Percentiles rank a stretch among this genome's conserved stretches.
Conservation (phyloP, 2,797 vertebrate species). For the Poecilia velifera region DNA sequence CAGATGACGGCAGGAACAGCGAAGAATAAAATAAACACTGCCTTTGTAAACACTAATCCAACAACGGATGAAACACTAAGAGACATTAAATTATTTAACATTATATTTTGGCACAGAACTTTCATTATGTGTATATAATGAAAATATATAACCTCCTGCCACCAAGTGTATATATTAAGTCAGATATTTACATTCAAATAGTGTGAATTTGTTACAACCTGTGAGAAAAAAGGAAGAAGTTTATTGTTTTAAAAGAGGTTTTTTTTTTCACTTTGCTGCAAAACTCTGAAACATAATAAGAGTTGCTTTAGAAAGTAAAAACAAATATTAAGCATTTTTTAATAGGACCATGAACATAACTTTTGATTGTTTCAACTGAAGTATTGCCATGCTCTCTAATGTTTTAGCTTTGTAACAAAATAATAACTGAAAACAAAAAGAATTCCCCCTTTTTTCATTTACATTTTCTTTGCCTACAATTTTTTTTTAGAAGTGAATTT, state of each 20-base stretch:
- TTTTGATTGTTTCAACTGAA: constrained; percentile 53
- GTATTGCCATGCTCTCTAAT: constrained; percentile 64
- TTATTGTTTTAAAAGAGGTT: constrained; percentile 18
- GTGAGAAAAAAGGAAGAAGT: constrained; percentile 45
- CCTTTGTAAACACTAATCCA: constrained; percentile 82
- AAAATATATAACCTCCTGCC: constrained; percentile 76
- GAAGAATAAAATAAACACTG: constrained; percentile 82
- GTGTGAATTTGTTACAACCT: constrained; percentile 54
- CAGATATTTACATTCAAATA: constrained; percentile 87
- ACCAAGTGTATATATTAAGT: constrained; percentile 77
- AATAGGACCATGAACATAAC: constrained; percentile 30
- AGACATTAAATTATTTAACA: constrained; percentile 83
- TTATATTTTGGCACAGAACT: constrained; percentile 86
- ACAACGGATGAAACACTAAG: constrained; percentile 80
- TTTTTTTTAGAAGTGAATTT: constrained; percentile 42
- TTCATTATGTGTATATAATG: constrained; percentile 77
- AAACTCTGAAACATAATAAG: constrained; percentile 44
- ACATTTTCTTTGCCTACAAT: constrained; percentile 13
- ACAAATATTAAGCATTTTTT: constrained; percentile 54
- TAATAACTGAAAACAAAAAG: constrained; percentile 25
- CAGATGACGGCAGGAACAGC: constrained; percentile 77
- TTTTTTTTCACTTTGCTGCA: constrained; percentile 24
- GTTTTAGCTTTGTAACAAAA: constrained; percentile 51
- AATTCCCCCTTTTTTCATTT: constrained; percentile 14
- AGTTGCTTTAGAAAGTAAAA: constrained; percentile 33